Base-by-base conservation (phyloP, 1,140 invertebrate genomes). In the Cyclina sinensis region DNA sequence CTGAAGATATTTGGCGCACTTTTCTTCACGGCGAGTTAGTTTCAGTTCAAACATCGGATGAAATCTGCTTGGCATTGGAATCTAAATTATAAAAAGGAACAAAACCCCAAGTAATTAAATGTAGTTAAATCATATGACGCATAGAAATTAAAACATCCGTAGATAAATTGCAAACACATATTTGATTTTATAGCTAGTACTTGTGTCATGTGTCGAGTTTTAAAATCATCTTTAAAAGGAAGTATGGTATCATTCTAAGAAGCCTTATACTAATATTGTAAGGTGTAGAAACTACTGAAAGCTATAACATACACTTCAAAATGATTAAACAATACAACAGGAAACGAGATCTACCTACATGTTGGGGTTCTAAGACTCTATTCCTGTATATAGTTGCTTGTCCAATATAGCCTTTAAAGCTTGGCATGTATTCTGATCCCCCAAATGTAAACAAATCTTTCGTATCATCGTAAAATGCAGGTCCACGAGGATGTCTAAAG, bases 31-130 rank as follows among this genome's bases (percentile, higher is more conserved):
- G 0, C 81, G 78, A 14, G 86, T 83, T 11, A 94, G 54, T 7
- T 78, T 86, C 30, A 94, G 78, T 70, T 91, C 80, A 84, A 93
- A 94, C 93, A 94, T 94, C 16, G 93, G 92, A 62, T 93, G 91
- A 65, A 89, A 90, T n/a, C 76, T 89, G 65, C 88, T 89, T 24
- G 92, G 92, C 27, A 88, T 43, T 12, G 91, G 86, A 30, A 93
- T 90, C 93, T 93, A 87, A 46, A 88, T 81, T 65, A 68, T 74
- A 79, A n/a, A 16, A 32, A 88, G n/a, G n/a, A n/a, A n/a, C n/a
- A n/a, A n/a, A n/a, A n/a, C n/a, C n/a, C n/a, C n/a, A n/a, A n/a
- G n/a, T n/a, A n/a, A n/a, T n/a, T n/a, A n/a, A n/a, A n/a, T n/a
- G n/a, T n/a, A n/a, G n/a, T n/a, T n/a, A n/a, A n/a, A n/a, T n/a